Conservation (phyloP, 2,888 invertebrate genomes). For the Nomada ruficornis region DNA sequence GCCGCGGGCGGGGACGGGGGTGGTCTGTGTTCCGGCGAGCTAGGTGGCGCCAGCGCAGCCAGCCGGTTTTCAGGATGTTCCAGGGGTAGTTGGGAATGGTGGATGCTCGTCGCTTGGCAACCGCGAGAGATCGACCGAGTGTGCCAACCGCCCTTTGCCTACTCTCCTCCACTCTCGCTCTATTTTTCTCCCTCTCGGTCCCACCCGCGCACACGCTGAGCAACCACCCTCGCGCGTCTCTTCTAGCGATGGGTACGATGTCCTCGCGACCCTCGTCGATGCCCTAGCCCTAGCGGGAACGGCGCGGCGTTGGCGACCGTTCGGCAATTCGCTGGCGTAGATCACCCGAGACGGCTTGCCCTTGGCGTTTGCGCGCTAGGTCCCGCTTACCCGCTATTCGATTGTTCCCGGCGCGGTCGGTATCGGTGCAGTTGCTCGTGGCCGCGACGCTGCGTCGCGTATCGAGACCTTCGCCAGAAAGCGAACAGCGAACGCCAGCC, state of each 20-base stretch:
- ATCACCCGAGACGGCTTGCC: not conserved
- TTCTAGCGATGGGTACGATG: slow-evolving; percentile 29
- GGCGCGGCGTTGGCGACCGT: not conserved
- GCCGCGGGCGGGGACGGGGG: slow-evolving; percentile 44
- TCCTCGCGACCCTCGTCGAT: slow-evolving; percentile 13
- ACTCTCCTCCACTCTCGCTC: slow-evolving; percentile 8
- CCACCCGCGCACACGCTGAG: not conserved
- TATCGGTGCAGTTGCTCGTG: not conserved
- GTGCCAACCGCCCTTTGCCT: slow-evolving; percentile 80
- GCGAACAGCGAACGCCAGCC: slow-evolving; percentile 30
- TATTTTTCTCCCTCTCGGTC: not conserved
- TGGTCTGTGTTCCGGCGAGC: slow-evolving; percentile 54
- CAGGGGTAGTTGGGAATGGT: slow-evolving; percentile 69
- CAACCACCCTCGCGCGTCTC: slow-evolving; percentile 42
- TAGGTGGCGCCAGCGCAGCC: slow-evolving; percentile 61
- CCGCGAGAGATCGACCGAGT: slow-evolving; percentile 83
- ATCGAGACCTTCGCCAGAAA: slow-evolving; percentile 29
- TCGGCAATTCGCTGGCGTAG: not conserved
- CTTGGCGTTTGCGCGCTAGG: not conserved
- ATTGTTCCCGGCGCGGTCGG: no score
- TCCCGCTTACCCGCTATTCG: not conserved
- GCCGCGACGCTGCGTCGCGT: slow-evolving; percentile 5
- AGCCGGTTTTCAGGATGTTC: slow-evolving; percentile 70
- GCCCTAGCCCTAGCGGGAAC: not conserved
- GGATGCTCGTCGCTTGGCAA: slow-evolving; percentile 82